phyloP scores from a whole-genome alignment of 2,888 invertebrate species.

The Ariolimax columbianus region DNA sequence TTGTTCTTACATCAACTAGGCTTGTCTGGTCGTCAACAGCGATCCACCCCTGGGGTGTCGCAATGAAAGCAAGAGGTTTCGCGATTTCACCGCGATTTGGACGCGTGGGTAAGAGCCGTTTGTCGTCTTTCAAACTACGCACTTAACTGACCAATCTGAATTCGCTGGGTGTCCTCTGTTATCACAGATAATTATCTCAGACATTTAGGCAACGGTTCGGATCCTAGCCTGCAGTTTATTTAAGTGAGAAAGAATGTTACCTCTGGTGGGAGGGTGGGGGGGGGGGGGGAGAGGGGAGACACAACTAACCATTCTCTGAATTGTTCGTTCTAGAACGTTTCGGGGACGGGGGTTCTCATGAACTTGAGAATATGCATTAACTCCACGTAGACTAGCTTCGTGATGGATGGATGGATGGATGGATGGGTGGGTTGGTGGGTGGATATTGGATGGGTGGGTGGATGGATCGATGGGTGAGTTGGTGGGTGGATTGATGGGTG shows the following conservation, averaged over 20 bases:
- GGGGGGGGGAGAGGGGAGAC: constrained; percentile 54
- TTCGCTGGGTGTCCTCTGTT: no score
- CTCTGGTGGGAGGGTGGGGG: constrained; percentile 65
- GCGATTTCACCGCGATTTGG: not conserved
- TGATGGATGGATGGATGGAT: not conserved
- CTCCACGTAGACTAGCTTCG: no score
- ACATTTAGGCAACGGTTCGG: not conserved
- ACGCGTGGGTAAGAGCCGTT: not conserved
- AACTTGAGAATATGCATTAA: no score
- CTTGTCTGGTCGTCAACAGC: not conserved
- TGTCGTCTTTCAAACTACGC: not conserved
- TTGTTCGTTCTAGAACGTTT: no score
- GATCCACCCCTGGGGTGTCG: not conserved
- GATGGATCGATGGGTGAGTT: no score
- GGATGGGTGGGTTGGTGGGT: constrained; percentile 15
- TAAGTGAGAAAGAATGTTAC: constrained; percentile 2
- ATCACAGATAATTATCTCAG: not conserved
- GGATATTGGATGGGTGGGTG: no score
- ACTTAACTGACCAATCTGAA: not conserved
- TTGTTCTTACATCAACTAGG: not conserved
- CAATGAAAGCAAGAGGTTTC: not conserved
- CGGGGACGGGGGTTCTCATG: no score
- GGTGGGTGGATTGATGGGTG: no score
- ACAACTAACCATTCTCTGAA: no score
- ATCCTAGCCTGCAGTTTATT: not conserved